Evolutionary conservation across 2,113 vertebrate genomes (phyloP).

Genomic region (Serilophus lunatus): DNA sequence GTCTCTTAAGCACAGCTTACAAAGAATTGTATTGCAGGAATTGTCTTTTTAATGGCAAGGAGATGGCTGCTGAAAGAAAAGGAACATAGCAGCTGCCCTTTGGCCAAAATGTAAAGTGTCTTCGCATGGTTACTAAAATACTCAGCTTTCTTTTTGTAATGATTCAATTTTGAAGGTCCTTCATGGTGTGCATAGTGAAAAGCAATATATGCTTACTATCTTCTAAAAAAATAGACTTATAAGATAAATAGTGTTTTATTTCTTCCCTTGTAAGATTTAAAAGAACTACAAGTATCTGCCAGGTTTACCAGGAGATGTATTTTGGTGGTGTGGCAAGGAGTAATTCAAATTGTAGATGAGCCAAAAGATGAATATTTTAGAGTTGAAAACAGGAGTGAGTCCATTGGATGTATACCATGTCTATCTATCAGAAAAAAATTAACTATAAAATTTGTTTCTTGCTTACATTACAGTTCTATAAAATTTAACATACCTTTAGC

Average conservation of each 20-base stretch:
- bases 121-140: background rate
- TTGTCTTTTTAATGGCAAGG: background rate
- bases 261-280: constrained; percentile 1
- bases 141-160: background rate
- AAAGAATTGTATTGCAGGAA: background rate
- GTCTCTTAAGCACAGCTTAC: background rate
- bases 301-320: background rate
- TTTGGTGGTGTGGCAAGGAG: background rate
- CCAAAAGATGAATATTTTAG: background rate
- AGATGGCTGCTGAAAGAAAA: background rate
- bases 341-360: background rate
- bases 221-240: background rate
- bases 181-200: background rate
- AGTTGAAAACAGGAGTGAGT: background rate
- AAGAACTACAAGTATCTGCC: background rate
- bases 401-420: background rate
- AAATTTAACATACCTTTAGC: background rate
- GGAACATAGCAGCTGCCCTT: background rate
- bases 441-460: background rate
- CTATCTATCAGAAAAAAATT: background rate
- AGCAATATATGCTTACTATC: background rate
- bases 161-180: background rate
- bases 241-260: background rate
- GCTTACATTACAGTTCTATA: background rate
- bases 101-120: no score